Conservation (phyloP, 2,888 invertebrate genomes). For the Prosapia bicincta region DNA sequence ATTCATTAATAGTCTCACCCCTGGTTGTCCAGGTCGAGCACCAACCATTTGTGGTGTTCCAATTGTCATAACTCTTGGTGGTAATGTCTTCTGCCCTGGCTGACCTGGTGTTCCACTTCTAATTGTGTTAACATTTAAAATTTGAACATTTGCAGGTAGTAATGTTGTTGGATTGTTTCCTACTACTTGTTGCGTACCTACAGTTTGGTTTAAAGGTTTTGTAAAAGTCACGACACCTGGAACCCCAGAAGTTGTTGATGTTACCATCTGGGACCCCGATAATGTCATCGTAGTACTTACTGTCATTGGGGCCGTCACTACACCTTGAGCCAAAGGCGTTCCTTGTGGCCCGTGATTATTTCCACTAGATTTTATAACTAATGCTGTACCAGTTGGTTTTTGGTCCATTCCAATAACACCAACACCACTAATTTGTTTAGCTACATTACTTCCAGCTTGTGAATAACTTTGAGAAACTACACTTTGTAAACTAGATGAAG, state of each 20-base stretch:
- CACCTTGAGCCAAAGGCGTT: slow-evolving; percentile 46
- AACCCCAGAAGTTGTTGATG: slow-evolving; percentile 46
- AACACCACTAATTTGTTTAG: slow-evolving; percentile 38
- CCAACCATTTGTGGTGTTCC: slow-evolving; percentile 79
- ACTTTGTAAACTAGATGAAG: slow-evolving; percentile 46
- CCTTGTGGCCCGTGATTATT: slow-evolving; percentile 40
- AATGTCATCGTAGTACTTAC: slow-evolving; percentile 51
- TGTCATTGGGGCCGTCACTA: slow-evolving; percentile 63
- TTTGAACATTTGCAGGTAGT: slow-evolving; percentile 73
- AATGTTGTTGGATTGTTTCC: slow-evolving; percentile 59
- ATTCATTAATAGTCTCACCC: too few relatives aligned
- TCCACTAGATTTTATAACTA: slow-evolving; percentile 46
- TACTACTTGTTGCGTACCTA: slow-evolving; percentile 58
- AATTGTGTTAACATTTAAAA: slow-evolving; percentile 64
- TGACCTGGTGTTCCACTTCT: slow-evolving; percentile 65
- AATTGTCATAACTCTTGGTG: slow-evolving; percentile 74
- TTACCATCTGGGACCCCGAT: slow-evolving; percentile 38
- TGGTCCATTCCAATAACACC: slow-evolving; percentile 36
- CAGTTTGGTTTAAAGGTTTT: slow-evolving; percentile 55
- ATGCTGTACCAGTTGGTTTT: slow-evolving; percentile 46
- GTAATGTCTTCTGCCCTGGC: slow-evolving; percentile 69
- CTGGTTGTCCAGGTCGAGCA: slow-evolving; percentile 75
- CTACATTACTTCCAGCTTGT: slow-evolving; percentile 33
- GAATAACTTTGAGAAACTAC: slow-evolving; percentile 38
- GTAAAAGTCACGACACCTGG: slow-evolving; percentile 63